Evolutionary conservation across 2,797 vertebrate species (phyloP), one percentile per base, ranked within the genome.

Genomic region (Iguana delicatissima): DNA sequence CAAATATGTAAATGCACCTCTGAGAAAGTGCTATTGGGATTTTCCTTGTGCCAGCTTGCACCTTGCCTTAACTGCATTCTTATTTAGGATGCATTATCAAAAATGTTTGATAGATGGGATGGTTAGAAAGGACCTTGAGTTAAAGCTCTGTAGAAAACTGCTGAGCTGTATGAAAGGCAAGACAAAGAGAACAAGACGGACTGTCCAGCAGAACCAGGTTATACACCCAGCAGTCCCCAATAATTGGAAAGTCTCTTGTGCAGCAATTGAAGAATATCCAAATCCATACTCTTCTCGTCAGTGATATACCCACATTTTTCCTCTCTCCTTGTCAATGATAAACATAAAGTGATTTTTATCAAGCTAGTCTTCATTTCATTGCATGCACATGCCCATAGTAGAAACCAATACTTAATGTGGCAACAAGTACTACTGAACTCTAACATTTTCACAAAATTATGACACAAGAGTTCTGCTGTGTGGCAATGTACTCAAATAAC

Each of bases 241-340:
- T 29, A 52, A 93, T 85, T 92, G 67, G 14, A 3, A 38, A 91
- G 89, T 93, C 92, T 83, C 89, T 93, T 94, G 92, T 86, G 57
- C 90, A 87, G 89, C 84, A 88, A 85, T 94, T 90, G 74, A 84
- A 59, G 83, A 2, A 42, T 46, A 82, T 55, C 79, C 72, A 92
- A 46, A 87, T 86, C 88, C 86, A 80, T 87, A 35, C 42, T 91
- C 24, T 32, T 1, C 18, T 72, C 3, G 57, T 72, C 42, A 80
- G 46, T 32, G 32, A 14, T 62, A 22, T 32, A 20, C 79, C 76
- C 74, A 80, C 42, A 13, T 52, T 26, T 46, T 24, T 13, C 62
- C 5, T 50, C 29, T 88, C 46, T n/a, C 10, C 74, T 69, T 24
- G 18, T 12, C 10, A 50, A 4, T n/a, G 0, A 13, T 22, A 52